Conservation (phyloP, 1,140 invertebrate species). For the Leptestheria dahalacensis region DNA sequence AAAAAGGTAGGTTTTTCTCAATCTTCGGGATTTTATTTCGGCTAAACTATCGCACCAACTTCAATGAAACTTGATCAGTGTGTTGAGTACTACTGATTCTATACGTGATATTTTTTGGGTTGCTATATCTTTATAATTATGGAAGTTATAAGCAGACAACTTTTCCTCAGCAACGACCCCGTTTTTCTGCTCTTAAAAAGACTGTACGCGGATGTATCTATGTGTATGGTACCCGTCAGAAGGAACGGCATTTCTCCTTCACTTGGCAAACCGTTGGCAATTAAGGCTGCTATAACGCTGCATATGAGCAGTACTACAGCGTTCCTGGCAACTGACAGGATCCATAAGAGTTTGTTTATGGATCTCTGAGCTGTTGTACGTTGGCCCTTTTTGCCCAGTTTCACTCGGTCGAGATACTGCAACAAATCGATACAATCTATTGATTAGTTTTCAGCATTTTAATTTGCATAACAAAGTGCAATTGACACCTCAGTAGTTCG, state of each 20-base stretch:
- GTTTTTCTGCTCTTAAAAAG: no score
- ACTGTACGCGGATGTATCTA: no score
- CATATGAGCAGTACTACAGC: conserved; percentile 58
- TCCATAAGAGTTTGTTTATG: conserved; percentile 38
- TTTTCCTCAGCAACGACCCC: no score
- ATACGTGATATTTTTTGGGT: no score
- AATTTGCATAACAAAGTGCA: background rate
- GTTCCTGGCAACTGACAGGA: conserved; percentile 58
- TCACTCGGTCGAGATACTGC: background rate
- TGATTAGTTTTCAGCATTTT: background rate
- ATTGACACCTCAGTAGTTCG: no score
- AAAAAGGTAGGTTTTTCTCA: no score
- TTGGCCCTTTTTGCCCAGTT: background rate
- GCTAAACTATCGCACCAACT: no score
- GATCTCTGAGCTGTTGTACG: conserved; percentile 7
- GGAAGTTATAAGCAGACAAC: no score
- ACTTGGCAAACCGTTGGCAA: conserved; percentile 25
- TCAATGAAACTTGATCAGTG: no score
- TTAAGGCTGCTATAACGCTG: conserved; percentile 35
- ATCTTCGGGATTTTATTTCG: no score
- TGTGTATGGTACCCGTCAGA: conserved; percentile 51
- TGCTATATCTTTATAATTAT: no score
- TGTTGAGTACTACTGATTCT: no score
- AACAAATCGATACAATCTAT: background rate
- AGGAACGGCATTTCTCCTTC: conserved; percentile 44